Base-by-base conservation (phyloP, 2,888 invertebrate genomes). In the Ecliptopera silaceata region DNA sequence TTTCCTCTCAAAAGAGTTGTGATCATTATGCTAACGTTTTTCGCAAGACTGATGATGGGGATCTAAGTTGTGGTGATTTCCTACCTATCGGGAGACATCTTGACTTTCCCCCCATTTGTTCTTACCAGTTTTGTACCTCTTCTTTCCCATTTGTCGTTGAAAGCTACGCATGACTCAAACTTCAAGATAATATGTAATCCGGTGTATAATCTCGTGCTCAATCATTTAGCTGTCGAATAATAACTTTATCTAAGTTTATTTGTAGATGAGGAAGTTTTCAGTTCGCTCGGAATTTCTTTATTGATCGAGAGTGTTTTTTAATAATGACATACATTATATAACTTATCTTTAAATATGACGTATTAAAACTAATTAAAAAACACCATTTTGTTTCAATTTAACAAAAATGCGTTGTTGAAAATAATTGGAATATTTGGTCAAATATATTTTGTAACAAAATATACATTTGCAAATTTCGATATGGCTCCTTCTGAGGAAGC, bases 361-460 rank as follows among this genome's bases (percentile, higher is more conserved):
- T 3, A 8, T 10, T 31, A 36, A 36, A 36, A 15, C 2, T 2
- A 6, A 8, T 8, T 15, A 3, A 34, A 34, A 6, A 26, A 3
- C 56, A 63, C 56, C 54, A 41, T 62, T 58, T 42, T 59, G 64
- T 61, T 61, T 64, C 39, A 17, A 15, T 46, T 59, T 74, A 71
- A 66, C 54, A 64, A 49, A 51, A 52, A 51, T 52, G 63, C 31
- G 68, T 72, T 64, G 69, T 64, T 50, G 46, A 49, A 42, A 38
- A 18, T 13, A 34, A 45, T 18, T 39, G 34, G 13, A 34, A 3
- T 26, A 6, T 20, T 18, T 2, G 39, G 31, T 6, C 34, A 38
- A 42, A 42, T 26, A 47, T 44, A 31, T 54, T 53, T 45, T 46
- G 17, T 20, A 13, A 31, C 41, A 34, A 46, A 41, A 17, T 47